A percentile compares a stretch with the other conserved stretches of the same genome.
These are phyloP conservation scores for Poecilia latipinna DNA, from an alignment of 2,113 vertebrate genomes.

Conservation along the genomic window DNA sequence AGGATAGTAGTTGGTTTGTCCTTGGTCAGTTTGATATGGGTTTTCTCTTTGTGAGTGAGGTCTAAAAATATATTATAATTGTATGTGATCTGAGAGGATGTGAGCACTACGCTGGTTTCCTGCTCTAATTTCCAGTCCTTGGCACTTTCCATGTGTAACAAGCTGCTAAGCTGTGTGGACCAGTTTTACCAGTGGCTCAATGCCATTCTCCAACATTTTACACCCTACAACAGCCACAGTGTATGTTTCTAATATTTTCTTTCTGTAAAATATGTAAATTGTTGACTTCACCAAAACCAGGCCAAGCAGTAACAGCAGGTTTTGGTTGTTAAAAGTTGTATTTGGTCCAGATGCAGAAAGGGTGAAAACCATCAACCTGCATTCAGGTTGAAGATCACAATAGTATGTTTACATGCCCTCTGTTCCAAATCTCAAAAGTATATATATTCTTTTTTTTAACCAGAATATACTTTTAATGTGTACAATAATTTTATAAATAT, in stretches of 20 bases:
- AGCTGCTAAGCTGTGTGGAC: not conserved
- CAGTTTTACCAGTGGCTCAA: not conserved
- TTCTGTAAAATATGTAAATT: no score
- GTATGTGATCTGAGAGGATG: not conserved
- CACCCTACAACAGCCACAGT: not conserved
- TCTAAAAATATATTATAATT: not conserved
- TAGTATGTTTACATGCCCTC: no score
- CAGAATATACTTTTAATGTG: no score
- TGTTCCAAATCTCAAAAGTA: no score
- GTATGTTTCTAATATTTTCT: not conserved
- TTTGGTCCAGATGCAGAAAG: no score
- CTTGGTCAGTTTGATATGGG: not conserved
- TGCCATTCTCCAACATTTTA: not conserved
- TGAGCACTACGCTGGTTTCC: not conserved
- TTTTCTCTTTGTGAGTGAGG: not conserved
- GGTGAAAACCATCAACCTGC: not conserved
- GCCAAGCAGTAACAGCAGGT: no score
- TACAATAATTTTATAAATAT: no score
- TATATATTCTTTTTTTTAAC: no score
- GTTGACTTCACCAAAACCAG: no score
- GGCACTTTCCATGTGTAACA: not conserved
- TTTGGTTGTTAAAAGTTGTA: no score
- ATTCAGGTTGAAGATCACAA: not conserved
- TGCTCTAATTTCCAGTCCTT: not conserved
- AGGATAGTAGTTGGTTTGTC: not conserved